Evolutionary conservation across 2,888 invertebrate species (phyloP), one percentile per base, ranked within the genome.

Genomic region (Dolomedes plantarius): DNA sequence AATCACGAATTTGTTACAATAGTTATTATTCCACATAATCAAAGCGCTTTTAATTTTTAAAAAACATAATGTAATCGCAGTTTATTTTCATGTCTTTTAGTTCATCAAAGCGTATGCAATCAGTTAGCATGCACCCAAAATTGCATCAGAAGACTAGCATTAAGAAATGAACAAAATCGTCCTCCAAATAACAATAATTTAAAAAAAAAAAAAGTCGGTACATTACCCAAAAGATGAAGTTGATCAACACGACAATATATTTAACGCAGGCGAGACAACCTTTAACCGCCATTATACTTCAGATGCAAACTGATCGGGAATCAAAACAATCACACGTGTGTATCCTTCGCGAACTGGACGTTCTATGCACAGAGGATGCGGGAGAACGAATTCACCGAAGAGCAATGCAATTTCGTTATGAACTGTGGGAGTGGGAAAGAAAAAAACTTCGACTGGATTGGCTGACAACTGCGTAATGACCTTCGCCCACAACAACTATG

Each of bases 211-310:
- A n/a, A n/a, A n/a, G n/a, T n/a, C n/a, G 69, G 41, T 27, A 27
- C 68, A 19, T 67, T 74, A 86, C 85, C 85, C 85, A 86, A 69
- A 86, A 86, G 11, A 86, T 68, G 36, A 86, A 86, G 36, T 86
- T 86, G 74, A 86, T 79, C 19, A 86, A n/a, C 16, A 86, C 68
- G n/a, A 86, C 85, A 19, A 86, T 19, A 23, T 86, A 86, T 74
- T 86, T 86, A 31, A 86, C 74, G 23, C 85, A 86, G 6, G 78
- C 85, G 3, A 85, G 56, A 74, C 78, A 86, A 32, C 85, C 85
- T 41, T 86, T 86, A 6, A 86, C 85, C 64, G 78, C 85, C 85
- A 86, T 82, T 67, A 46, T 39, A 56, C 46, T 75, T 46, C 67
- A 19, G n/a, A 23, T 28, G 16, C 16, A 27, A 29, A 31, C n/a